Conservation (phyloP, 2,113 vertebrate genomes). For the Atlantisia rogersi region DNA sequence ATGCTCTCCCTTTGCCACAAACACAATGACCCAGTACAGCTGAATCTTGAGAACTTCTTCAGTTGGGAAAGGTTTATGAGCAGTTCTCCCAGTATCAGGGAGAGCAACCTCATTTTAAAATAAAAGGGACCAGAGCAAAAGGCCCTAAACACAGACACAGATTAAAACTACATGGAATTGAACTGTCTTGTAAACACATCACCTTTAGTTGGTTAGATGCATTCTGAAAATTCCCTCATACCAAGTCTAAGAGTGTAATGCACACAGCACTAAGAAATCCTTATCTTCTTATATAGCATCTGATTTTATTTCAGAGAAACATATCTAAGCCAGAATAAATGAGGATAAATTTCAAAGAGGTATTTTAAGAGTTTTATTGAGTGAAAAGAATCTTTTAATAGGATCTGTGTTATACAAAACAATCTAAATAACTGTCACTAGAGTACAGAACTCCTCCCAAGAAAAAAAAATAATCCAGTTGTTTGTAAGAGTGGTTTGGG, state of each 20-base stretch:
- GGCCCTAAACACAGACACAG: background rate
- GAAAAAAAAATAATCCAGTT: background rate
- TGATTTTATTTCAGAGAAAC: background rate
- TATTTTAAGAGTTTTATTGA: background rate
- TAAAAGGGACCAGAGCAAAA: background rate
- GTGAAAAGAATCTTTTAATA: background rate
- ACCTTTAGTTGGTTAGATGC: background rate
- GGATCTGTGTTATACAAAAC: background rate
- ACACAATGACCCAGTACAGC: background rate
- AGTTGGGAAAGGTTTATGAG: background rate
- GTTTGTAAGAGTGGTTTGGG: background rate
- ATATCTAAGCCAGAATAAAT: background rate
- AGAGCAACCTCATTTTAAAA: background rate
- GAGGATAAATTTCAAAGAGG: background rate
- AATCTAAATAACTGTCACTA: background rate
- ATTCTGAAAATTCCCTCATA: background rate
- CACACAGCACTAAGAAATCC: background rate
- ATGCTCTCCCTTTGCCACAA: background rate
- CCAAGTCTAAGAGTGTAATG: background rate
- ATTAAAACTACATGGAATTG: background rate
- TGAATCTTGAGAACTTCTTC: background rate
- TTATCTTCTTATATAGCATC: background rate
- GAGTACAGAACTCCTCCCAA: background rate
- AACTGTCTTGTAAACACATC: background rate
- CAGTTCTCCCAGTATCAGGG: background rate